phyloP scores from a whole-genome alignment of 1,140 invertebrate genomes.

The Tetramorium parvispinum region DNA sequence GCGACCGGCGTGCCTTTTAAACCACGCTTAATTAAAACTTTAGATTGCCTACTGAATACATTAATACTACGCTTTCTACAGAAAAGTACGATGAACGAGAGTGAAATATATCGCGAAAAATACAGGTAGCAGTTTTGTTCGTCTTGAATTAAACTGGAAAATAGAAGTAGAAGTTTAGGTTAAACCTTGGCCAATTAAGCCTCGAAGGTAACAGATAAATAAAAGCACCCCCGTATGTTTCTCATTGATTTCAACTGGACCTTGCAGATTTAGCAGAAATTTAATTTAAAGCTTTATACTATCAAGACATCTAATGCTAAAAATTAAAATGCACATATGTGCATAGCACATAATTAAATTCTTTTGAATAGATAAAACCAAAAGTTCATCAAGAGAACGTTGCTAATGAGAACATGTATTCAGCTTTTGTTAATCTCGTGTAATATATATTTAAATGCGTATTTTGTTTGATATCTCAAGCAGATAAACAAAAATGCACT shows the following conservation, averaged over 20 bases:
- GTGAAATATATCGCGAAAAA: constrained; percentile 34
- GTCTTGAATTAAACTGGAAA: constrained; percentile 17
- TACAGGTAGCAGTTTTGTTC: constrained; percentile 15
- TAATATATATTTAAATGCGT: not conserved
- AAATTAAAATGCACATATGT: not conserved
- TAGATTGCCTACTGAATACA: constrained; percentile 61
- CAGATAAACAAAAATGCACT: not conserved
- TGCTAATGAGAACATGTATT: not conserved
- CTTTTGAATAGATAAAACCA: not conserved
- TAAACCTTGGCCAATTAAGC: not conserved
- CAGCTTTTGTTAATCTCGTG: not conserved
- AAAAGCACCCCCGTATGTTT: not conserved
- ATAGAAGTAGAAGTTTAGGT: not conserved
- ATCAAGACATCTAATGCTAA: not conserved
- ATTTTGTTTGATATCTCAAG: not conserved
- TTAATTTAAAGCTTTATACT: constrained; percentile 19
- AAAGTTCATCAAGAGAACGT: not conserved
- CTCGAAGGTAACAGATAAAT: not conserved
- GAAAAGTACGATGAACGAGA: constrained; percentile 19
- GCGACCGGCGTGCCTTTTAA: constrained; percentile 40
- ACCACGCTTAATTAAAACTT: constrained; percentile 55
- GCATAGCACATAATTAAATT: not conserved
- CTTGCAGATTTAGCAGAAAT: not conserved
- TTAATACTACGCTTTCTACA: constrained; percentile 45
- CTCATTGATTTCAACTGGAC: constrained; percentile 3